Conservation (phyloP, 2,113 vertebrate species). For the Spea multiplicata region DNA sequence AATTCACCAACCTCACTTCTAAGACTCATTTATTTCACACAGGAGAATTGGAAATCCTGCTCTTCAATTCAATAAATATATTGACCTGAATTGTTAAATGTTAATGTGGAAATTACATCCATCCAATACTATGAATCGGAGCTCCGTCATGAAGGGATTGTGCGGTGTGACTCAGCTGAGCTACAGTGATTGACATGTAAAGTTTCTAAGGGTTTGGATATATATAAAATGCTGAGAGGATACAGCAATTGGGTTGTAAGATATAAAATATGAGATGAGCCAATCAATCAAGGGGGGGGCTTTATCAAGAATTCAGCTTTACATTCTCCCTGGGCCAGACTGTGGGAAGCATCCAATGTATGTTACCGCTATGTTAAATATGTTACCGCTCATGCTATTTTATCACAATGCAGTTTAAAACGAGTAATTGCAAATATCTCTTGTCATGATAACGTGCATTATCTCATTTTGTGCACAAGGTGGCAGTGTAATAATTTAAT, state of each 20-base stretch:
- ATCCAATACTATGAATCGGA: background rate
- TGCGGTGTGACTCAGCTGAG: background rate
- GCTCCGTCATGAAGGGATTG: background rate
- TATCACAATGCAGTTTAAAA: too few relatives aligned
- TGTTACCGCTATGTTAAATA: too few relatives aligned
- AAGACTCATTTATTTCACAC: background rate
- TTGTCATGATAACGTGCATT: background rate
- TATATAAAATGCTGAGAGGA: too few relatives aligned
- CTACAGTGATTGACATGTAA: conserved; percentile 5
- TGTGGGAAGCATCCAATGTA: too few relatives aligned
- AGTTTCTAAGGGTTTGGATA: background rate
- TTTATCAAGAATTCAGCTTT: too few relatives aligned
- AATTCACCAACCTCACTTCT: background rate
- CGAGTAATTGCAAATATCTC: too few relatives aligned
- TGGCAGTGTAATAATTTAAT: background rate
- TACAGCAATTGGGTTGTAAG: too few relatives aligned
- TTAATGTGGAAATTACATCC: background rate
- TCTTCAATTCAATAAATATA: background rate
- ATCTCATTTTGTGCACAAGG: background rate
- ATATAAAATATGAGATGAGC: too few relatives aligned
- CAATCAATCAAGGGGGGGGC: too few relatives aligned
- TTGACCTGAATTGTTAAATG: conserved; percentile 25
- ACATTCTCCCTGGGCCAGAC: too few relatives aligned
- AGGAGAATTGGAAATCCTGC: background rate
- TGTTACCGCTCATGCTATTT: too few relatives aligned